A percentile compares a stretch with the other conserved stretches of the same genome.
These are phyloP conservation scores for Chaetoderma sp. DNA, from an alignment of 2,888 invertebrate genomes.

Conservation along the genomic window DNA sequence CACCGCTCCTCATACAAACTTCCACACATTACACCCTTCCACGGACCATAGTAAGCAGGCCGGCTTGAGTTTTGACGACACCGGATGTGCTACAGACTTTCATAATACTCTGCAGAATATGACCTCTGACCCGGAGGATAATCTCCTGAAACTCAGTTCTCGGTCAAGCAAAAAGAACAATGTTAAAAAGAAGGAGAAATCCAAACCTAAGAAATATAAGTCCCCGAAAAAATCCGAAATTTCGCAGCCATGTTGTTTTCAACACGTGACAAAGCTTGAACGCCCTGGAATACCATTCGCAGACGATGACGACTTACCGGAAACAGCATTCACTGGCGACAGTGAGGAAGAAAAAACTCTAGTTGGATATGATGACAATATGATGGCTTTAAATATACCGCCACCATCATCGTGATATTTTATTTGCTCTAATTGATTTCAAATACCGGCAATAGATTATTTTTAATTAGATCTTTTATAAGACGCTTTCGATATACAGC, in stretches of 20 bases:
- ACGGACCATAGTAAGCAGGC: conserved; percentile 82
- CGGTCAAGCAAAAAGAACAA: conserved; percentile 61
- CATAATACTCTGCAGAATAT: conserved; percentile 73
- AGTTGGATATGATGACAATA: too few relatives aligned
- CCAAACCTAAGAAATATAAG: conserved; percentile 61
- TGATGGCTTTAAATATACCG: too few relatives aligned
- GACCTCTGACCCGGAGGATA: conserved; percentile 83
- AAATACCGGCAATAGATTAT: too few relatives aligned
- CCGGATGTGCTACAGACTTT: conserved; percentile 79
- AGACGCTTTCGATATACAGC: too few relatives aligned
- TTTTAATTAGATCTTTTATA: too few relatives aligned
- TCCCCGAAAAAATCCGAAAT: conserved; percentile 84
- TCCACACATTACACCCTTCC: conserved; percentile 86
- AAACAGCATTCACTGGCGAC: too few relatives aligned
- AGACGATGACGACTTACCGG: not conserved
- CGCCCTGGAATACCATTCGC: conserved; percentile 23
- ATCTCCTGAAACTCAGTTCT: conserved; percentile 76
- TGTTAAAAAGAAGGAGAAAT: conserved; percentile 45
- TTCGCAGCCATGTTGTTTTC: conserved; percentile 86
- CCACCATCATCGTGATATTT: too few relatives aligned
- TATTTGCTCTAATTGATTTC: too few relatives aligned
- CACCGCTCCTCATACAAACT: conserved; percentile 75
- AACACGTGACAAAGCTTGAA: conserved; percentile 84
- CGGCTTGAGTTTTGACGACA: conserved; percentile 84
- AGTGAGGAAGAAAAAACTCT: too few relatives aligned